phyloP scores from a whole-genome alignment of 35 echinoderm and acorn worm species.

The Hemicentrotus pulcherrimus region DNA sequence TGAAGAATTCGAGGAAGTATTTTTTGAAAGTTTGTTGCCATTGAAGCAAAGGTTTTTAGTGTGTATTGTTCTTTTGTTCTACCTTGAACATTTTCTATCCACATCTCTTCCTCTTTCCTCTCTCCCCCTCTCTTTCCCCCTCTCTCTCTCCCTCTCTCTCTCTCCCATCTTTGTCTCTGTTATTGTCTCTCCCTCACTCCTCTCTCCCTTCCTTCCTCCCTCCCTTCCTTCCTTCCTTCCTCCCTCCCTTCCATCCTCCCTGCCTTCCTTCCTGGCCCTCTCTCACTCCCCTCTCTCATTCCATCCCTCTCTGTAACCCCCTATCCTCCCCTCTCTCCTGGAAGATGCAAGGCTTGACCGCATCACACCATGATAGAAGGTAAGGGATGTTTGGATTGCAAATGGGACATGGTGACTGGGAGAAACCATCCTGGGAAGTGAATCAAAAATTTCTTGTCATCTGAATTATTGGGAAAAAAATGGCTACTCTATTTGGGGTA shows the following conservation, averaged over 20 bases:
- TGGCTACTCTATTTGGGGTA: not conserved
- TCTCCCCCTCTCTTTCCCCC: not conserved
- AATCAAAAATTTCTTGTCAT: not conserved
- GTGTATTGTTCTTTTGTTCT: no score
- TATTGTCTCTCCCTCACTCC: no score
- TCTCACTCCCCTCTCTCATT: not conserved
- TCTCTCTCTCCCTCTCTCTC: not conserved
- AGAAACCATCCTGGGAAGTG: not conserved
- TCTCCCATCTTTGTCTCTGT: not conserved
- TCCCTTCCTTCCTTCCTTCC: not conserved
- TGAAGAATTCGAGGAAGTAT: no score
- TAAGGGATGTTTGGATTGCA: not conserved
- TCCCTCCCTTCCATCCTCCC: no score
- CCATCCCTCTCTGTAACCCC: not conserved
- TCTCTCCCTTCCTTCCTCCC: no score
- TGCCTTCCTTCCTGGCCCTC: no score
- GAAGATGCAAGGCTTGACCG: not conserved
- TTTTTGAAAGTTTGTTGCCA: no score
- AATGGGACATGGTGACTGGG: not conserved
- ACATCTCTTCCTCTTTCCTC: not conserved
- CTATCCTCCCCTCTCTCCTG: not conserved
- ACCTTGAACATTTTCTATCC: no score
- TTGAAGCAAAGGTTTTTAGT: no score
- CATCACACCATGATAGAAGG: not conserved
- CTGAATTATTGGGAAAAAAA: not conserved